Conservation (phyloP, 2,797 vertebrate genomes). For the Hozukius guyotensis region DNA sequence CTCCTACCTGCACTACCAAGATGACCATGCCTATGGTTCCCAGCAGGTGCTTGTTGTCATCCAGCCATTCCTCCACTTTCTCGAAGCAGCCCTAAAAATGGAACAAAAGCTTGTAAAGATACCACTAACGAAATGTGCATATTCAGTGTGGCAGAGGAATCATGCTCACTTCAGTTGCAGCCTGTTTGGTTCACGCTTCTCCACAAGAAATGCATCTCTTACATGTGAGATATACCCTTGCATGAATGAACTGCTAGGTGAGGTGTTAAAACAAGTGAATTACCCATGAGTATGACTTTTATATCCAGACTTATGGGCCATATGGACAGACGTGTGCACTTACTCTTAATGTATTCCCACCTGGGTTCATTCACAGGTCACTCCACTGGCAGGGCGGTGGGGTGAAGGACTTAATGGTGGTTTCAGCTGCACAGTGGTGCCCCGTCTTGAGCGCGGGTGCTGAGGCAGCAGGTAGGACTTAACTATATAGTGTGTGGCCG, state of each 20-base stretch:
- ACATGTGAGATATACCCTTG: background rate
- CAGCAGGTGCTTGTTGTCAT: slow-evolving; percentile 94
- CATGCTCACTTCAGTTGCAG: background rate
- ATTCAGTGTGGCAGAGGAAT: background rate
- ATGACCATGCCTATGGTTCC: slow-evolving; percentile 94
- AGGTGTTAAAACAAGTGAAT: slow-evolving; percentile 43
- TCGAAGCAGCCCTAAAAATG: slow-evolving; percentile 92
- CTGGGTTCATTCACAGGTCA: slow-evolving; percentile 54
- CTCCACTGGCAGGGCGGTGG: background rate
- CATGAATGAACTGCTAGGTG: slow-evolving; percentile 15
- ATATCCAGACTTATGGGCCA: slow-evolving; percentile 27
- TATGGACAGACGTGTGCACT: background rate
- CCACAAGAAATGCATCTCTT: background rate
- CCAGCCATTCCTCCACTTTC: slow-evolving; percentile 94
- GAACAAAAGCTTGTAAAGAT: slow-evolving; percentile 3
- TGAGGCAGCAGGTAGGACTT: slow-evolving; percentile 20
- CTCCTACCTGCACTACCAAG: slow-evolving; percentile 93
- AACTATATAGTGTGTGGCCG: slow-evolving; percentile 33
- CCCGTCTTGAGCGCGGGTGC: slow-evolving; percentile 13
- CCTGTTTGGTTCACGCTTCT: background rate
- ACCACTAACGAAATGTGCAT: background rate
- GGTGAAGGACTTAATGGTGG: slow-evolving; percentile 14
- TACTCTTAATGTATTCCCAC: slow-evolving; percentile 8
- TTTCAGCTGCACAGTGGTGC: slow-evolving; percentile 20
- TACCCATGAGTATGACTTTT: slow-evolving; percentile 28